Evolutionary conservation across 2,113 vertebrate species (phyloP), one percentile per base, ranked within the genome.

Genomic region (Arizona elegans): DNA sequence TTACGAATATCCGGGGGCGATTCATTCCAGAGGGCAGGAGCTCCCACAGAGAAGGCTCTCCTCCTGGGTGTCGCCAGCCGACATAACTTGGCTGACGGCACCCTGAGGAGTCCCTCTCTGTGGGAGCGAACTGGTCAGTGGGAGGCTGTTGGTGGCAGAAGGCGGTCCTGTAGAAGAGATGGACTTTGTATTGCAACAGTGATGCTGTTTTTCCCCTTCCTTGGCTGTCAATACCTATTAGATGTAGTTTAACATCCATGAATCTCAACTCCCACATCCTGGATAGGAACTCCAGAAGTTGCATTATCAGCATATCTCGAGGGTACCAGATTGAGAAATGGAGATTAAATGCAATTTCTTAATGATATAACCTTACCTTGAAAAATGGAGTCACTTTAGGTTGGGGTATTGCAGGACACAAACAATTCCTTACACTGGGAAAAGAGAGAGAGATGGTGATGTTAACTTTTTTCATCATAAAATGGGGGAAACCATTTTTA

Each of bases 391-490:
- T 92, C 24, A 97, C 96, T 88, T 95, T 95, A 97, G 98, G 93
- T 96, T 97, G 47, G 97, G 92, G 98, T 91, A 98, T 97, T 85
- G 96, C 91, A 90, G 98, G 98, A 53, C 95, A 98, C 90, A 97
- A 98, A 1, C 89, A 96, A 8, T 97, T 96, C 53, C 97, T 97
- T 87, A 98, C 50, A 96, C 98, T 98, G 54, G 54, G 92, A 54
- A 91, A 95, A 90, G 88, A 47, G 43, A 47, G 0, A 87, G 21
- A 24, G 62, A 3, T 94, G 0, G 65, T 7, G 75, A 21, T 38
- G 21, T 81, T 81, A 81, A 33, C 33, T 81, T 38, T 19, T 38
- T 38, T 38, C 81, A 24, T 86, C 11, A 13, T 5, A 21, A 52
- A 26, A 5, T 47, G 43, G 85, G 38, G 43, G 0, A 86, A 50